Percentiles rank a stretch among this genome's conserved stretches.
These are phyloP conservation scores for Manis crassicaudata DNA, from an alignment of 2,797 vertebrate genomes.

Conservation along the genomic window DNA sequence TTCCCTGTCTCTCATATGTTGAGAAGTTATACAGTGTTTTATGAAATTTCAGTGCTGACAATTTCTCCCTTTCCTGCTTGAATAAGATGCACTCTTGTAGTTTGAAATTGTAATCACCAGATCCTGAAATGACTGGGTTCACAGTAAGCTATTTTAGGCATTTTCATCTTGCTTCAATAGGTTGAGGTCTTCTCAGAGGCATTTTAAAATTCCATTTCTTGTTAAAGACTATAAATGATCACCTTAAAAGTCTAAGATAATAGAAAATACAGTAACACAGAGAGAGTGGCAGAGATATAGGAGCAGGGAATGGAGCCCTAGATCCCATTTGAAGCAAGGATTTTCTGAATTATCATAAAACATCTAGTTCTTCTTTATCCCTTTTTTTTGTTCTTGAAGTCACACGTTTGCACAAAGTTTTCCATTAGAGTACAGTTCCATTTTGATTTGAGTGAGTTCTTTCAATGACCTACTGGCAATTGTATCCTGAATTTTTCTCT, in stretches of 20 bases:
- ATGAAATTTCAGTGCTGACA: not conserved
- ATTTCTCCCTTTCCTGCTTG: slow-evolving; percentile 49
- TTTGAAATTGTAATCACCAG: slow-evolving; percentile 53
- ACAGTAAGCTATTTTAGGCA: slow-evolving; percentile 38
- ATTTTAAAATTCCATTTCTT: slow-evolving; percentile 43
- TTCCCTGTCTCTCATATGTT: not conserved
- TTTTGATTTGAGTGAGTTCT: slow-evolving; percentile 18
- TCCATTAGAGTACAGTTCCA: not conserved
- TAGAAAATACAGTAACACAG: not conserved
- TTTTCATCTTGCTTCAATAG: slow-evolving; percentile 53
- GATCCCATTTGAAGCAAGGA: slow-evolving; percentile 19
- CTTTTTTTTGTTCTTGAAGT: slow-evolving; percentile 2
- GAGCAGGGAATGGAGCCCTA: not conserved
- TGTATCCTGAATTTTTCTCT: not conserved
- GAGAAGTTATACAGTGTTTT: slow-evolving; percentile 17
- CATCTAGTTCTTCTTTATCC: slow-evolving; percentile 28
- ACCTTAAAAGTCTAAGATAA: not conserved
- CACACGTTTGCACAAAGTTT: not conserved
- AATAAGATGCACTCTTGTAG: slow-evolving; percentile 1
- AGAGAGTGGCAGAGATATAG: not conserved
- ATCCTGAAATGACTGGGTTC: slow-evolving; percentile 41
- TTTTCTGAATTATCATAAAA: slow-evolving; percentile 48
- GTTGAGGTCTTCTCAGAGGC: slow-evolving; percentile 30
- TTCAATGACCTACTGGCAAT: not conserved
- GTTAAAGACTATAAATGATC: slow-evolving; percentile 18